These are phyloP conservation scores for Pseudorhiza aurosa DNA, from an alignment of 30 jellyfish, hydroid and myxozoan species.

Conservation along the genomic window DNA sequence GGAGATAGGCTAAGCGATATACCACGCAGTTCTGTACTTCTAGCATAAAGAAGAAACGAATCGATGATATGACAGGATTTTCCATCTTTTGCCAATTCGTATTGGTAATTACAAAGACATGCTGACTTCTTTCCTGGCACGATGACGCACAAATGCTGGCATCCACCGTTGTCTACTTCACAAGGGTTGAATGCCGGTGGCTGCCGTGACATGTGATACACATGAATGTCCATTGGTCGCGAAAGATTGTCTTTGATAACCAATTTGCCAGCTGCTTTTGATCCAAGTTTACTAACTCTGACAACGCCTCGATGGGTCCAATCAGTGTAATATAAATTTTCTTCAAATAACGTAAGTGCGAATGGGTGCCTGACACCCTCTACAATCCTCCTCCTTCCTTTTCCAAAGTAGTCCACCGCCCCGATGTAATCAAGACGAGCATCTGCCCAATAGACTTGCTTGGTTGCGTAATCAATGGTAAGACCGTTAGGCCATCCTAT, in stretches of 20 bases:
- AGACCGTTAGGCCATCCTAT: conserved; percentile 98
- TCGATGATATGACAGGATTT: conserved; percentile 51
- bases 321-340: conserved; percentile 82
- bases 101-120: conserved; percentile 81
- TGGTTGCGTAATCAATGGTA: conserved; percentile 79
- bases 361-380: conserved; percentile 92
- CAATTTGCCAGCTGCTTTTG: conserved; percentile 2
- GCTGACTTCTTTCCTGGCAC: conserved; percentile 37
- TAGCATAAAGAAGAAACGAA: conserved; percentile 75
- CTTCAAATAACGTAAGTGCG: conserved; percentile 78
- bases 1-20: conserved; percentile 53
- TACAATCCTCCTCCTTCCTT: conserved; percentile 64
- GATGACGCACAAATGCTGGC: conserved; percentile 91
- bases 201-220: conserved; percentile 77
- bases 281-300: conserved; percentile 40
- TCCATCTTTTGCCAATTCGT: conserved; percentile 40
- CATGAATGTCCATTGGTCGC: conserved; percentile 96
- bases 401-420: conserved; percentile 75
- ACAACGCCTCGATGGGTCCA: conserved; percentile 88
- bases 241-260: conserved; percentile 59
- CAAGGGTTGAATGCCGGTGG: conserved; percentile 81
- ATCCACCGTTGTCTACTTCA: conserved; percentile 42
- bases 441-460: conserved; percentile 89
- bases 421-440: conserved; percentile 97
- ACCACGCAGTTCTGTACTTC: conserved; percentile 96